Evolutionary conservation across 64 coral and sea anemone genomes (phyloP), one percentile per base, ranked within the genome.

Genomic region (Montipora efflorescens): DNA sequence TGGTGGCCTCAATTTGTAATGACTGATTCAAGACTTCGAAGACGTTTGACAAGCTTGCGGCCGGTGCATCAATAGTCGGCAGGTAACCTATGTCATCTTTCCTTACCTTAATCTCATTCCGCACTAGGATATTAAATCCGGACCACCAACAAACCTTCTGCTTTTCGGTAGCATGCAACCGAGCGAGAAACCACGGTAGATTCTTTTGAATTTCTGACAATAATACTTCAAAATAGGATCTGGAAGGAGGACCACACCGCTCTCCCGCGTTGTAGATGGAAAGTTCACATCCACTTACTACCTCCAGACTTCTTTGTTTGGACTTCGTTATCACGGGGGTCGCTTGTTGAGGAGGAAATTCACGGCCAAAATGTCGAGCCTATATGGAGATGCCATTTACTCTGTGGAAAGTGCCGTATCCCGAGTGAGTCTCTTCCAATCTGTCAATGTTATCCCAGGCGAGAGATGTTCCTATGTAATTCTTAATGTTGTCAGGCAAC

Each of bases 171-270:
- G 28, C 19, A 61, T 87, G 58, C 83, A 87, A 15, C 83, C 89
- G 50, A 61, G 59, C 90, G 48, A 92, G 84, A 84, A 47, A 76
- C 79, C 90, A 83, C 59, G 84, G 84, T 73, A 92, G 43, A 67
- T 83, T 92, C 67, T 92, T 92, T 46, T 46, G 74, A 53, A 47
- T 57, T 46, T 79, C 90, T 67, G 21, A 28, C 28, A 28, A 28
- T 28, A 28, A 28, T 84, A 84, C 71, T 84, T 92, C 90, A 59
- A 91, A 55, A 82, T 81, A 91, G 68, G 89, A 77, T 67, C 89
- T 91, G 10, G 23, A 55, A 59, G 89, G 89, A 67, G 89, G 89
- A 44, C 1, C 28, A 28, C 28, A 28, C 28, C 28, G 28, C 28
- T 28, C 28, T 28, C 28, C 28, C 28, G 28, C 28, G 28, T 1